phyloP scores from a whole-genome alignment of 2,797 vertebrate genomes.

The Sylvia borin region DNA sequence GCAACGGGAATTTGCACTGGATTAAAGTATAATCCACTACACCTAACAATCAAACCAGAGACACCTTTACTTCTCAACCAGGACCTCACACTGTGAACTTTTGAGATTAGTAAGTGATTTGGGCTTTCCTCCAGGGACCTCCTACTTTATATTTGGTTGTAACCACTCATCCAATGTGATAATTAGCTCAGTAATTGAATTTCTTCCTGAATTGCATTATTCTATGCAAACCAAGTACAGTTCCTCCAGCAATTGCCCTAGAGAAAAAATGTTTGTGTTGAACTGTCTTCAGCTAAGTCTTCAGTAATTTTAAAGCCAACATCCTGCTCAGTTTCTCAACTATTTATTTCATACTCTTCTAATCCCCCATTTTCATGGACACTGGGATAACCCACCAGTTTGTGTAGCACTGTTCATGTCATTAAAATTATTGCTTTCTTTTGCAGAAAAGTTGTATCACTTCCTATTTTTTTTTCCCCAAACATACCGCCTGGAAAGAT shows the following conservation, averaged over 20 bases:
- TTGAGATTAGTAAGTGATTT: background rate
- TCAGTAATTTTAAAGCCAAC: constrained; percentile 1
- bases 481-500: background rate
- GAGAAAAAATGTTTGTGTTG: background rate
- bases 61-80: background rate
- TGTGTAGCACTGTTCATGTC: background rate
- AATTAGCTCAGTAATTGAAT: constrained; percentile 75
- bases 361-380: background rate
- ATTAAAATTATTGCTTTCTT: background rate
- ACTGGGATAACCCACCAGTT: background rate
- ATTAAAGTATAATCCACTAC: background rate
- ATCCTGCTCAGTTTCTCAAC: background rate
- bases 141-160: constrained; percentile 22
- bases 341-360: background rate
- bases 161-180: constrained; percentile 52
- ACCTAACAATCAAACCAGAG: background rate
- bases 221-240: background rate
- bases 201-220: constrained; percentile 50
- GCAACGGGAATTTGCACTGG: background rate
- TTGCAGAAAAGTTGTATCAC: background rate
- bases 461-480: background rate
- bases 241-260: background rate
- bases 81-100: constrained; percentile 11
- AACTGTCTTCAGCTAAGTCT: background rate
- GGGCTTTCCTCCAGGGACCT: constrained; percentile 35